Evolutionary conservation across 2,113 vertebrate genomes (phyloP), one percentile per base, ranked within the genome.

Genomic region (Pollimyrus isidori): DNA sequence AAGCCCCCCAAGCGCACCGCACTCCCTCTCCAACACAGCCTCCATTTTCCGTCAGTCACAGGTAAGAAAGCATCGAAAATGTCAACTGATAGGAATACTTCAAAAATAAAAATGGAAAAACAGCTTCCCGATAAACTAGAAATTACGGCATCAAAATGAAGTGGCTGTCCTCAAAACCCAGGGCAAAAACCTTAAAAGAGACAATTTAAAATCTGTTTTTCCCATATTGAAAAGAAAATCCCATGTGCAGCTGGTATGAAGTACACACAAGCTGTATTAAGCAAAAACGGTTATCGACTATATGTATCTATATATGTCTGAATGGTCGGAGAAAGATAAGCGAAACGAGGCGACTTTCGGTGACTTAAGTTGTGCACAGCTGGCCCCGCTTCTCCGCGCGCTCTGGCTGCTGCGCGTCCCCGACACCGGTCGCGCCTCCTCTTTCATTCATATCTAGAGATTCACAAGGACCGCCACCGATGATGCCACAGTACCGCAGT

Each of bases 1-100:
- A 15, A 96, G 95, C 88, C 95, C 95, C 88, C 95, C 95, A 89
- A 96, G 94, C 89, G 95, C 96, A 93, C 96, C 96, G 94, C 96
- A 96, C 91, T 96, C 96, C 88, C 94, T 93, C 93, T 96, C 95
- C 93, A 96, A 95, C 89, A 93, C 94, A 21, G 94, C 93, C 92
- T 96, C 96, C 96, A 96, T 96, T 90, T 91, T 92, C 73, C 39
- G 17, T 9, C 84, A 84, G 53, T 56, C 58, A 87, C 84, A 76
- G 30, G 50, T 53, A 87, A 17, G 26, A 15, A 35, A 56, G 49
- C 50, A 53, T 50, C 56, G 7, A 84, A 48, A n/a, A n/a, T n/a
- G 45, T 10, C 39, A 48, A 48, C 21, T 84, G 35, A n/a, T 35
- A 46, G 45, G 42, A n/a, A 46, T 48, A n/a, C 21, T 46, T 46